Conservation (phyloP, 30 jellyfish, hydroid and myxozoan genomes). For the Clytia hemisphaerica region DNA sequence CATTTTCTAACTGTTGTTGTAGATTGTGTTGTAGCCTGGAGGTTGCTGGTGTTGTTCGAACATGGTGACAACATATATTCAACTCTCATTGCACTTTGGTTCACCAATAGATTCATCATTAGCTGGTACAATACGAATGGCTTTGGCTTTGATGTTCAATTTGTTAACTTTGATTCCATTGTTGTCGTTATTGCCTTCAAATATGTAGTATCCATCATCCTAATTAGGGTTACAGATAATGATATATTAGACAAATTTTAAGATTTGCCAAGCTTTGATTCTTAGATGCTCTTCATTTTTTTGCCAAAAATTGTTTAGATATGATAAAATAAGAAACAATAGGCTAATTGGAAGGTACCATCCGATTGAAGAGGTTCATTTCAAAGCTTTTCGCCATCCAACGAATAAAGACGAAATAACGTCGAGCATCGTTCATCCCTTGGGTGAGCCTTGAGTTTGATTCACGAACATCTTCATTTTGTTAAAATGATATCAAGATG, state of each 20-base stretch:
- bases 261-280: no score
- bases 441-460: constrained; percentile 8
- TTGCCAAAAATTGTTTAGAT: no score
- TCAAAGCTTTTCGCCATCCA: not conserved
- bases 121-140: not conserved
- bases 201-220: not conserved
- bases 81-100: constrained; percentile 12
- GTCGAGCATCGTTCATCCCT: not conserved
- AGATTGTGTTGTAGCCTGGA: not conserved
- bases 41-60: not conserved
- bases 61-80: constrained; percentile 18
- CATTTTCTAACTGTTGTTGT: no score
- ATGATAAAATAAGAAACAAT: no score
- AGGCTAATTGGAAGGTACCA: not conserved
- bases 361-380: no score
- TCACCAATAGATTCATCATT: not conserved
- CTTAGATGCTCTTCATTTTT: no score
- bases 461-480: not conserved
- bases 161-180: not conserved
- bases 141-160: not conserved
- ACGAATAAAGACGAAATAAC: not conserved
- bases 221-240: not conserved
- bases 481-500: constrained; percentile 8
- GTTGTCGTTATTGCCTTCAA: not conserved
- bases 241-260: no score